phyloP scores from a whole-genome alignment of 1,140 invertebrate genomes.

The Mylabris phalerata region DNA sequence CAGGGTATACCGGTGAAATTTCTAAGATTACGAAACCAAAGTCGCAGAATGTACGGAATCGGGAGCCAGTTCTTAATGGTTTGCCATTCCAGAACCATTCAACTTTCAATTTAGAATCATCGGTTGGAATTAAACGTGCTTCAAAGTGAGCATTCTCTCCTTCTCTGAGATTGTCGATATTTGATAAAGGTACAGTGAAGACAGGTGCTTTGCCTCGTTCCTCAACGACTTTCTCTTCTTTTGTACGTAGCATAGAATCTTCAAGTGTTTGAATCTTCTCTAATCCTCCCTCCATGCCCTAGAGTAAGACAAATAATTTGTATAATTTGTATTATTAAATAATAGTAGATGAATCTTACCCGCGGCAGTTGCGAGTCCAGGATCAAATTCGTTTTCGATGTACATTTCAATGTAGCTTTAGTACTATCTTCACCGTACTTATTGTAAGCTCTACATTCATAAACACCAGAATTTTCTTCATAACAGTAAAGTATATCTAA shows the following conservation, averaged over 20 bases:
- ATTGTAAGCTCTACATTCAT: slow-evolving; percentile 87
- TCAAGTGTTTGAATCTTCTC: slow-evolving; percentile 90
- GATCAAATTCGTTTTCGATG: slow-evolving; percentile 86
- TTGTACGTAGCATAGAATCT: slow-evolving; percentile 69
- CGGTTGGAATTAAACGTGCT: slow-evolving; percentile 82
- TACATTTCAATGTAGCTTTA: slow-evolving; percentile 76
- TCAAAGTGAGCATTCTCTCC: slow-evolving; percentile 94
- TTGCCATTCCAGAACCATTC: slow-evolving; percentile 96
- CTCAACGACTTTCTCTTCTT: slow-evolving; percentile 62
- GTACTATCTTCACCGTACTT: slow-evolving; percentile 86
- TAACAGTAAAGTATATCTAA: slow-evolving; percentile 95
- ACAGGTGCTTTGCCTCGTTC: slow-evolving; percentile 75
- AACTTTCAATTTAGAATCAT: slow-evolving; percentile 91
- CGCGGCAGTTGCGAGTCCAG: slow-evolving; percentile 90
- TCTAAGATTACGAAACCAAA: slow-evolving; percentile 92
- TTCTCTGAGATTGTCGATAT: slow-evolving; percentile 77
- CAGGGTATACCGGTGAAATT: slow-evolving; percentile 90
- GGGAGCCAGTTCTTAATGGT: slow-evolving; percentile 77
- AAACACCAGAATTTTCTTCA: slow-evolving; percentile 91
- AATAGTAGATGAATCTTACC: slow-evolving; percentile 43
- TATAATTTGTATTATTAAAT: not conserved
- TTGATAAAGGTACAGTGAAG: slow-evolving; percentile 83
- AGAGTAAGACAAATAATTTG: slow-evolving; percentile 30
- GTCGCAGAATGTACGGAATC: slow-evolving; percentile 90
- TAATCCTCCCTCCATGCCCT: slow-evolving; percentile 87